Percentiles rank a stretch among this genome's conserved stretches.
Conservation (phyloP, 2,113 vertebrate genomes). For the Gavia stellata region DNA sequence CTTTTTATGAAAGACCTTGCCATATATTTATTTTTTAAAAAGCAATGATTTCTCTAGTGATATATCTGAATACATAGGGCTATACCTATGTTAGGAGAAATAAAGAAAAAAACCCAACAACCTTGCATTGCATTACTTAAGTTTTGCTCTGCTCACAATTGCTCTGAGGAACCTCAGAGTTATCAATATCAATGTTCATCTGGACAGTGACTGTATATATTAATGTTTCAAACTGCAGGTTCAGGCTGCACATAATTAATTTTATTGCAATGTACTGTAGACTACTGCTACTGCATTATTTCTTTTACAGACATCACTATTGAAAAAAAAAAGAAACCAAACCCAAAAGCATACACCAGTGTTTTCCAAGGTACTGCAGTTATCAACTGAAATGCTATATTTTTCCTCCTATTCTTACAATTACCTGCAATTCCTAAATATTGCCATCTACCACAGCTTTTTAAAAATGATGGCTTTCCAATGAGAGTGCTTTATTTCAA, state of each 20-base stretch:
- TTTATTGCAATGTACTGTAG: background rate
- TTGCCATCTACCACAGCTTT: background rate
- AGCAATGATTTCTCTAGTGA: background rate
- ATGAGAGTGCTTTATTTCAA: background rate
- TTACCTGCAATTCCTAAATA: background rate
- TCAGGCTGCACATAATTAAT: background rate
- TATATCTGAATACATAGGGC: background rate
- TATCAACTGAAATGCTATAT: background rate
- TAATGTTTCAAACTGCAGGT: background rate
- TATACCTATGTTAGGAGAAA: background rate
- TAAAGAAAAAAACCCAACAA: background rate
- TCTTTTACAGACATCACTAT: background rate
- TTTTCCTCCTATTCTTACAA: background rate
- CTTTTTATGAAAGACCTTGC: background rate
- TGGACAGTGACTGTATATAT: background rate
- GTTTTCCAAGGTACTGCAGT: background rate
- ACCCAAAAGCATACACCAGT: background rate
- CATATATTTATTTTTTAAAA: background rate
- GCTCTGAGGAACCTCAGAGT: background rate
- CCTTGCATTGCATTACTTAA: background rate
- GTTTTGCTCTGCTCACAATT: background rate
- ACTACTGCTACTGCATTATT: background rate
- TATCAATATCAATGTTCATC: background rate
- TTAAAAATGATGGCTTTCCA: background rate
- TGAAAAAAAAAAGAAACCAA: background rate